These are phyloP conservation scores for Luperina nickerlii DNA, from an alignment of 2,888 invertebrate genomes.

Conservation along the genomic window DNA sequence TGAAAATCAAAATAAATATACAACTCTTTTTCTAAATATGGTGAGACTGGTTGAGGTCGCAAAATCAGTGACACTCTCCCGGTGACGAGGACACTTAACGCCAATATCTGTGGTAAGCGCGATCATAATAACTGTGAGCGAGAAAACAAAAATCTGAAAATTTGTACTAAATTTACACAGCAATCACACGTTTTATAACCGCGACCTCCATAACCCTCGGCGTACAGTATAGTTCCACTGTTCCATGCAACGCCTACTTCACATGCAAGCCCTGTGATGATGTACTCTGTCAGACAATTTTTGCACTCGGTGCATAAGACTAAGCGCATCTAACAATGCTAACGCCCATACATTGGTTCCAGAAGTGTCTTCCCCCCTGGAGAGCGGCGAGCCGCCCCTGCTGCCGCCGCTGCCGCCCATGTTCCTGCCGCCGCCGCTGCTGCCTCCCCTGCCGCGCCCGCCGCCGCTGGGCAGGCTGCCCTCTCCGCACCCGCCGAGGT, in stretches of 20 bases:
- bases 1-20: neutral
- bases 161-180: neutral
- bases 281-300: neutral
- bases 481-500: slow-evolving; percentile 85
- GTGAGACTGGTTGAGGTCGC: neutral
- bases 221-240: neutral
- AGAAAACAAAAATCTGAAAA: neutral
- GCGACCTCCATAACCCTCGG: neutral
- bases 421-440: slow-evolving; percentile 88
- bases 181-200: neutral
- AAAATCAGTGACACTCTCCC: neutral
- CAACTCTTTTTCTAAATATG: neutral
- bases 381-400: slow-evolving; percentile 64
- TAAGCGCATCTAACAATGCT: neutral
- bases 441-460: slow-evolving; percentile 79
- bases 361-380: slow-evolving; percentile 90
- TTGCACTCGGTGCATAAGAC: neutral
- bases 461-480: slow-evolving; percentile 63
- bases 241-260: neutral
- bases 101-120: neutral
- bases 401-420: slow-evolving; percentile 86
- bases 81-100: neutral
- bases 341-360: slow-evolving; percentile 42
- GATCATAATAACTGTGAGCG: neutral
- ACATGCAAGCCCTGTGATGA: neutral